Base-by-base conservation (phyloP, 1,140 invertebrate genomes). In the Drosophila lacteicornis region DNA sequence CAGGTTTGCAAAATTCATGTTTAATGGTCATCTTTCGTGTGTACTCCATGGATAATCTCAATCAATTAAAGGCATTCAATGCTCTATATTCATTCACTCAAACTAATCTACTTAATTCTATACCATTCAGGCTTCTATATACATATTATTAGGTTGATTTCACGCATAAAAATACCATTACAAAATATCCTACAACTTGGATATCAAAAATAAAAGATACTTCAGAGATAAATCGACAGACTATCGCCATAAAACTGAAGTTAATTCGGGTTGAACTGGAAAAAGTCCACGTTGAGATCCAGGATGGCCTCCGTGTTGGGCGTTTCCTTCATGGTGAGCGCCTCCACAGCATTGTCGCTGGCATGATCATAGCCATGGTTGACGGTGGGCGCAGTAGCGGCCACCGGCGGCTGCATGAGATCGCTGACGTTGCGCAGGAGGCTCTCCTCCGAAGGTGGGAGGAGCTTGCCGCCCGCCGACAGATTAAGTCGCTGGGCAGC, bases 261-360 rank as follows among this genome's bases (percentile, higher is more conserved):
- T 30, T 81, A 88, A 47, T 92, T 91, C 9, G 75, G 91, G 40
- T 92, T 92, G 17, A 92, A 92, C 56, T 92, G 80, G 27, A 92
- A 92, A 53, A 91, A 92, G 38, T 92, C 91, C 22, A 92, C 85
- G 36, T 85, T 80, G 60, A 92, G 78, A 90, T 92, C 91, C 47
- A 87, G 50, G 40, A 92, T 75, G 12, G 80, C 68, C 15, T 67
- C 78, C 0, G 71, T 68, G 43, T 79, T 82, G 17, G 79, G 71
- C 8, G 85, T 82, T 36, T 91, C 86, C 49, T 88, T 88, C 82
- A 92, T 92, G 53, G 50, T 87, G 4, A 92, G 57, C 12, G 91
- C 91, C 71, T 92, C 91, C 17, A 92, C 91, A 13, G 91, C 91
- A 75, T 92, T 92, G 30, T 92, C 91, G 51, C 91, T 92, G 30